These are phyloP conservation scores for Helicoverpa armigera DNA, from an alignment of 1,140 invertebrate species.

Conservation along the genomic window DNA sequence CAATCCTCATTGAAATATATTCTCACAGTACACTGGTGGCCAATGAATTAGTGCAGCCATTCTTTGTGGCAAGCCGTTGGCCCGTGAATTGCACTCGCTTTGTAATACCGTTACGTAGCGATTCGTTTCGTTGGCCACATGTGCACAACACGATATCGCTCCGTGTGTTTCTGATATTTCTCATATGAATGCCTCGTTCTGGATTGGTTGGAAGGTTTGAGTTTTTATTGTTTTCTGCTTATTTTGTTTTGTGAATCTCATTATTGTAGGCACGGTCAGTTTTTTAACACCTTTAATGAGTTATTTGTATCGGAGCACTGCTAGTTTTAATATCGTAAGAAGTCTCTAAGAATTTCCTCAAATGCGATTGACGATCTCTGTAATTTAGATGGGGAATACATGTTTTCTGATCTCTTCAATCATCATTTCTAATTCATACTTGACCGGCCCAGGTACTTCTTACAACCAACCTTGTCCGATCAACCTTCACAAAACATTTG, in stretches of 20 bases:
- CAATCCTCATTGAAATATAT: conserved; percentile 23
- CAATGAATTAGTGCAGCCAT: conserved; percentile 44
- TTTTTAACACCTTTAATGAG: not conserved
- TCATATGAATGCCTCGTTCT: conserved; percentile 4
- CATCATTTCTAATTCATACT: not conserved
- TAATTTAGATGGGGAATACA: too few species aligned
- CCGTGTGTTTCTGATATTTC: conserved; percentile 3
- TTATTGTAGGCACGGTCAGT: too few species aligned
- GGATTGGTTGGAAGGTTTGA: not conserved
- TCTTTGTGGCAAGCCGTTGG: conserved; percentile 46
- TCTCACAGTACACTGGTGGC: conserved; percentile 25
- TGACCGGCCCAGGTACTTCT: not conserved
- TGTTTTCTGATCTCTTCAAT: too few species aligned
- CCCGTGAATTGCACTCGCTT: conserved; percentile 48
- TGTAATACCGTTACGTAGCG: conserved; percentile 48
- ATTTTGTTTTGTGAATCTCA: too few species aligned
- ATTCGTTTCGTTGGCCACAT: conserved; percentile 39
- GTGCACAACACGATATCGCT: not conserved
- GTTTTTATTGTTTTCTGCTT: not conserved
- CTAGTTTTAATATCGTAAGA: too few species aligned
- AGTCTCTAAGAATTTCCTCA: too few species aligned
- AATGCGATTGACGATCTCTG: too few species aligned
- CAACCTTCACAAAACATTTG: conserved; percentile 34
- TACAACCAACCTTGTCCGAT: not conserved
- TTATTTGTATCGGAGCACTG: too few species aligned